Conservation (phyloP, 2,797 vertebrate species). For the Lepus oiostolus region DNA sequence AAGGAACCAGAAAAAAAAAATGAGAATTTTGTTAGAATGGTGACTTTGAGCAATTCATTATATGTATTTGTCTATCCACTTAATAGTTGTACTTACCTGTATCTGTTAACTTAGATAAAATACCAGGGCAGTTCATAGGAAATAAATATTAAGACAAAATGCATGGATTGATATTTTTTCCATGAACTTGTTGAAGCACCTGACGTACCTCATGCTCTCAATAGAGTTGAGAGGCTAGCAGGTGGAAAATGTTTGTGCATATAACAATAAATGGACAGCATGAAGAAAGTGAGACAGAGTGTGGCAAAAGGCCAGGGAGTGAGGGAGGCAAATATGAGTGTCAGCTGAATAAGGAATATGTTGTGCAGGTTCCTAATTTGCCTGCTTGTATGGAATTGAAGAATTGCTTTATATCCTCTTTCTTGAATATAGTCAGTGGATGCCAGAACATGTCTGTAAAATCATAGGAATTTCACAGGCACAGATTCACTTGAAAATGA, state of each 20-base stretch:
- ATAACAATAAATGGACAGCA: not conserved
- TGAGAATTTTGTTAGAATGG: not conserved
- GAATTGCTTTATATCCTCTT: not conserved
- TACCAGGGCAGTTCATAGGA: too few species aligned
- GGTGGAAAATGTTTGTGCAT: not conserved
- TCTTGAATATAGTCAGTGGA: not conserved
- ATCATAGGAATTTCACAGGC: not conserved
- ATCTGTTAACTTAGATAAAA: not conserved
- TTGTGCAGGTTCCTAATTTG: not conserved
- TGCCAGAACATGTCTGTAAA: not conserved
- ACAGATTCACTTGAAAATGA: constrained; percentile 28
- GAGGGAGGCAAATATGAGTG: not conserved
- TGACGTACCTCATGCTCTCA: not conserved
- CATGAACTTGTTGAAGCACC: too few species aligned
- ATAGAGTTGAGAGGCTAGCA: not conserved
- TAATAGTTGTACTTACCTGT: not conserved
- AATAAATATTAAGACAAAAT: too few species aligned
- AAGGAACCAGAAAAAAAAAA: not conserved
- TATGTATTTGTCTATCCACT: not conserved
- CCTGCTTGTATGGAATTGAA: not conserved
- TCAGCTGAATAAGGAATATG: not conserved
- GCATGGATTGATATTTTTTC: too few species aligned
- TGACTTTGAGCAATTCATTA: not conserved
- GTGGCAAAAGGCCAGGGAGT: not conserved
- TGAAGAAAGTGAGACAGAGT: not conserved